These are phyloP conservation scores for Pseudomugil tenellus DNA, from an alignment of 2,797 vertebrate genomes.

Conservation along the genomic window DNA sequence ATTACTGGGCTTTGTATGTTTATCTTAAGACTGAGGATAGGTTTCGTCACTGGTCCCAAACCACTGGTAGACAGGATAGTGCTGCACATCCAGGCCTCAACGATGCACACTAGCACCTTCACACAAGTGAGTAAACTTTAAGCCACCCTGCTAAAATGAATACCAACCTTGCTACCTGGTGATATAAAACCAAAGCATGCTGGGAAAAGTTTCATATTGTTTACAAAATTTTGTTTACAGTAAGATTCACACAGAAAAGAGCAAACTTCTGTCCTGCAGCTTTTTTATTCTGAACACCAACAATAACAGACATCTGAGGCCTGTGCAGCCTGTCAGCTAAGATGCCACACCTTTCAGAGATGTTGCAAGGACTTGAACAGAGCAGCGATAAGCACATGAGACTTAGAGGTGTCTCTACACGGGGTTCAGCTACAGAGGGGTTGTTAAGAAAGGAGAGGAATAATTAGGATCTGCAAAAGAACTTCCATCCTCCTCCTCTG, in stretches of 20 bases:
- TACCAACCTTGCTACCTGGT: neutral
- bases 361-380: neutral
- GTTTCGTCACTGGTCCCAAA: slow-evolving; percentile 93
- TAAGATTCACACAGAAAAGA: no score
- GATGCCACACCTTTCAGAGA: neutral
- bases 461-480: slow-evolving; percentile 10
- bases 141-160: neutral
- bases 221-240: neutral
- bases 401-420: neutral
- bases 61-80: slow-evolving; percentile 88
- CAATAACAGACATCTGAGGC: slow-evolving; percentile 6
- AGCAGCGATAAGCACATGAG: neutral
- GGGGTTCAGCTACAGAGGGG: slow-evolving; percentile 28
- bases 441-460: slow-evolving; percentile 11
- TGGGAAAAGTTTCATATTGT: neutral
- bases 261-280: neutral
- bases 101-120: slow-evolving; percentile 92
- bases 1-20: neutral
- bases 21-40: slow-evolving; percentile 87
- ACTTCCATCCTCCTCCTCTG: slow-evolving; percentile 3
- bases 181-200: neutral
- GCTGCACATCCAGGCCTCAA: slow-evolving; percentile 91
- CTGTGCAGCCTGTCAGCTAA: neutral
- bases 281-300: neutral
- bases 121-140: slow-evolving; percentile 85